Evolutionary conservation across 2,113 vertebrate species (phyloP), one percentile per base, ranked within the genome.

Genomic region (Platichthys stellatus): DNA sequence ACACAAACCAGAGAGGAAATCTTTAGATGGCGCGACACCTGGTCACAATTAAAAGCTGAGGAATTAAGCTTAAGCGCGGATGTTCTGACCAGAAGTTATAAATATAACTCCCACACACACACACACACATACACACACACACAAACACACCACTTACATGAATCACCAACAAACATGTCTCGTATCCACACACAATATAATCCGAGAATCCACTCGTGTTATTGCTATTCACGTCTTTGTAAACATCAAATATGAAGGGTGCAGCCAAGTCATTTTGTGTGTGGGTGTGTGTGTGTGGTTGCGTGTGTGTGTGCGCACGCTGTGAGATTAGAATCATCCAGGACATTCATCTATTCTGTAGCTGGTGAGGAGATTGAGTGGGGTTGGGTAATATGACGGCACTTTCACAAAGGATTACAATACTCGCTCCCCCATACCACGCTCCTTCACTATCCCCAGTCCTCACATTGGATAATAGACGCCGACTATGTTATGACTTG

Each of bases 281-380:
- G 2, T 68, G 18, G 9, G 51, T 17, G 14, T 18, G n/a, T 60
- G 54, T 80, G 67, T 56, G 69, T 18, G n/a, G 60, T 49, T 80
- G 67, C 51, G 69, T 63, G 43, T 13, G 71, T 57, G 53, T 56
- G 67, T 45, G 2, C 58, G 54, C 43, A 59, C 63, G 75, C 65
- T 76, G 82, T 86, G 75, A 89, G 81, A 92, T 88, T 91, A 89
- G 83, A 92, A 90, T 93, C 87, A 74, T 77, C 69, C 70, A 78
- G 87, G 85, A 86, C 85, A 89, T 93, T 93, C 88, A 90, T 92
- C 85, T 91, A 84, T 90, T 92, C 81, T 86, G 80, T 77, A 72
- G 71, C 70, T 80, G 70, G 80, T 81, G 79, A 87, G 67, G 72
- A 80, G 82, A 91, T 85, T 87, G 86, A 90, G 84, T 65, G 76